Base-by-base conservation (phyloP, 2,113 vertebrate species). In the Nibea coibor region DNA sequence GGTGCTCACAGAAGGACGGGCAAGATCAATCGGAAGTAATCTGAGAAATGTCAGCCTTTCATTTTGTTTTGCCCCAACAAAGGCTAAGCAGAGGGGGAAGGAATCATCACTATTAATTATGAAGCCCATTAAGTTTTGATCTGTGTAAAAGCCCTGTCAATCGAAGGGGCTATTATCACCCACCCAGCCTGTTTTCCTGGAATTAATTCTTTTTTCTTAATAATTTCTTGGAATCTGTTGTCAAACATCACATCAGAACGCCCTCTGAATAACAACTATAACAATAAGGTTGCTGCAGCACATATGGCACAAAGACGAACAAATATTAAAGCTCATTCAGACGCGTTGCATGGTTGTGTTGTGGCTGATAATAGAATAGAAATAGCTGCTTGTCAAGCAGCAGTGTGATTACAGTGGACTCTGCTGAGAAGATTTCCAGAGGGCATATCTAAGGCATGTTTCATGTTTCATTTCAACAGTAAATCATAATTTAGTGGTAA, bases 61-160 rank as follows among this genome's bases (percentile, higher is more conserved):
- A 78, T 91, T 91, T 90, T 76, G 58, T 87, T 84, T 72, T 78
- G 47, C 75, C 65, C 64, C 86, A 87, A 82, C 88, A 88, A 91
- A 87, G 82, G 61, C 91, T 89, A 87, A 91, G 75, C 87, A 80
- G 74, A 83, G 68, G 77, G 73, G 72, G 76, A 75, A 84, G 63
- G 81, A 93, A 84, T 91, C 83, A 81, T 89, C 81, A 61, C 74
- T 70, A 87, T 92, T 93, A 93, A 94, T 95, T 94, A 93, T 81
- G 83, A 89, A 90, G 81, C 85, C 90, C 82, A 92, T 94, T 92
- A 94, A 75, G 64, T 82, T 88, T 82, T 86, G 81, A 91, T 92
- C 82, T 63, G 70, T 82, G 78, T 69, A 61, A 76, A 24, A 88
- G 78, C 31, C 42, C 69, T 70, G 86, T 92, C 91, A 88, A 91